These are phyloP conservation scores for Phataginus tricuspis DNA, from an alignment of 2,797 vertebrate genomes.

Conservation along the genomic window DNA sequence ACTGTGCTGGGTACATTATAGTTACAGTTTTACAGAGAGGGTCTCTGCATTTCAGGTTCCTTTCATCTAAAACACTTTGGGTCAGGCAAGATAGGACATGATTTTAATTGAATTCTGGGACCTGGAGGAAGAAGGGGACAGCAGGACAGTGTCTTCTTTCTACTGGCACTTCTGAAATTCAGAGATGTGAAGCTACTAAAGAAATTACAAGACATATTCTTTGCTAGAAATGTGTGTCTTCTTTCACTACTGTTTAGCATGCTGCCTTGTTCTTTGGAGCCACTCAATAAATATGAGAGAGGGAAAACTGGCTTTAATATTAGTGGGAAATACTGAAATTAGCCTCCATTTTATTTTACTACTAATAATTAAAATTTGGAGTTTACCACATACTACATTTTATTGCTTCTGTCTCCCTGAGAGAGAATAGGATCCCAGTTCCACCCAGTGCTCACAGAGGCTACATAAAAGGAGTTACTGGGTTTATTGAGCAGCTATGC, in stretches of 20 bases:
- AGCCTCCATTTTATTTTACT: neutral
- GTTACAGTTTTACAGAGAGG: neutral
- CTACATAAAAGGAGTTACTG: too few relatives aligned
- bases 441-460: accelerated
- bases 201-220: neutral
- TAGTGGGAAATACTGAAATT: neutral
- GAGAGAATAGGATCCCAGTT: neutral
- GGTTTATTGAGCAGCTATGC: neutral
- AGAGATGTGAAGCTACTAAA: neutral
- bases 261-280: neutral
- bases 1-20: neutral
- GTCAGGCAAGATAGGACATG: neutral
- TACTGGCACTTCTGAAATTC: slow-evolving; percentile 11
- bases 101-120: slow-evolving; percentile 56
- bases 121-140: neutral
- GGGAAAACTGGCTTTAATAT: neutral
- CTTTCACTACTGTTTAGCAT: neutral
- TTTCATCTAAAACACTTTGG: slow-evolving; percentile 34
- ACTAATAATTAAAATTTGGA: neutral
- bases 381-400: neutral
- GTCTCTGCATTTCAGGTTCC: neutral
- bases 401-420: neutral
- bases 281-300: neutral
- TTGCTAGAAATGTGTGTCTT: neutral
- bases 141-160: neutral